These are phyloP conservation scores for Dendrolimus houi DNA, from an alignment of 2,888 invertebrate species.

Conservation along the genomic window DNA sequence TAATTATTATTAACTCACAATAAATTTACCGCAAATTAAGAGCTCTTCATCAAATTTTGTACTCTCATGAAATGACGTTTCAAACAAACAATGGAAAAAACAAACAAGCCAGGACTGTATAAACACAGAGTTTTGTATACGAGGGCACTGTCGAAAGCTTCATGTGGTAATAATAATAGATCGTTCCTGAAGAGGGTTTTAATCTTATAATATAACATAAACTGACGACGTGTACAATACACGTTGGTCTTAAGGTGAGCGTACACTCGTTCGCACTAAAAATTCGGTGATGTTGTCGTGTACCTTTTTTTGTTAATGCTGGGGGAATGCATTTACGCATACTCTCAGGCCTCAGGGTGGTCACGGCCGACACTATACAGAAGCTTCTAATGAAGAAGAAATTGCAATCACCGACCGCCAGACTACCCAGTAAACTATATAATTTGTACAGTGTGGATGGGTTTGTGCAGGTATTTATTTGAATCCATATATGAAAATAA, in stretches of 20 bases:
- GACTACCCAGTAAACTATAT: no score
- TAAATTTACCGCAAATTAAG: background rate
- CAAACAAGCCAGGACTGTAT: conserved; percentile 7
- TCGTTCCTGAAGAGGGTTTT: conserved; percentile 10
- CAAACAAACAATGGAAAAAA: conserved; percentile 8
- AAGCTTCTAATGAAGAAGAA: no score
- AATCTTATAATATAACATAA: background rate
- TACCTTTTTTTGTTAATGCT: no score
- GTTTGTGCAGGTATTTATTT: no score
- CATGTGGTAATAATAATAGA: conserved; percentile 11
- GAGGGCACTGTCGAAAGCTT: conserved; percentile 14
- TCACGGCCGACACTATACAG: no score
- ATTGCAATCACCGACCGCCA: no score
- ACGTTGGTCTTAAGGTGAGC: background rate
- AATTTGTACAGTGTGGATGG: no score
- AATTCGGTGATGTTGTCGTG: no score
- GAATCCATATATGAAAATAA: no score
- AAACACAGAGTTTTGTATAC: conserved; percentile 9
- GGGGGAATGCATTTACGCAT: no score
- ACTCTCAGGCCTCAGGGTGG: no score
- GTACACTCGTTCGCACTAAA: background rate
- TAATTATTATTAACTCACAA: background rate
- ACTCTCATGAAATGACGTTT: background rate
- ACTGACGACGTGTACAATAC: background rate
- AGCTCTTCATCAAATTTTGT: background rate